phyloP scores from a whole-genome alignment of 1,140 invertebrate species.

The Ostrea denselamellosa region DNA sequence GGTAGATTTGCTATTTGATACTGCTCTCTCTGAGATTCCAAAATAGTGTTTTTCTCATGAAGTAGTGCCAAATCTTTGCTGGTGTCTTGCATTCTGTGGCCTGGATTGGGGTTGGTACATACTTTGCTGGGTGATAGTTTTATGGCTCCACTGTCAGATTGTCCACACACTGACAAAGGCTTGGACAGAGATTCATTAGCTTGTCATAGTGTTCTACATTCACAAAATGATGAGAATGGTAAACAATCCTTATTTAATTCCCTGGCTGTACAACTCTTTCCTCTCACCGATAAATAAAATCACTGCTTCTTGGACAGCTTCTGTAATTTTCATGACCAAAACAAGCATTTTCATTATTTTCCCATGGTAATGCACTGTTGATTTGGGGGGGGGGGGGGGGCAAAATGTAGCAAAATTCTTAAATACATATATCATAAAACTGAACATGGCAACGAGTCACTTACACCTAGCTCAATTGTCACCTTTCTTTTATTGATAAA shows the following conservation, averaged over 20 bases:
- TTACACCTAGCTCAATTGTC: too few relatives aligned
- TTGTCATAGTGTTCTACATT: background rate
- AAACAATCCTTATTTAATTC: background rate
- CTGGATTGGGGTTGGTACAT: background rate
- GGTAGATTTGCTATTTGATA: background rate
- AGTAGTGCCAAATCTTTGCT: background rate
- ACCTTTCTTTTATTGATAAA: too few relatives aligned
- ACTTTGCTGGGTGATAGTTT: background rate
- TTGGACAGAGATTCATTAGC: background rate
- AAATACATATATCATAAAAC: too few relatives aligned
- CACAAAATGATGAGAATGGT: background rate
- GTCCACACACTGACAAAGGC: background rate
- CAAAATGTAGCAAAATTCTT: background rate
- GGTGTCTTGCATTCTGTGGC: background rate
- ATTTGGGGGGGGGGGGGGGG: background rate
- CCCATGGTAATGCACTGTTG: background rate
- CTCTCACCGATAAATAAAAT: background rate
- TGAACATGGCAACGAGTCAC: too few relatives aligned
- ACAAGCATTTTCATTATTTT: background rate
- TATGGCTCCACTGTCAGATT: background rate
- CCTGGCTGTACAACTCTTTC: background rate
- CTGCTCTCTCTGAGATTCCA: background rate
- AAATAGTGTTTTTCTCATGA: slow-evolving; percentile 15
- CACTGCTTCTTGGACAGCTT: background rate
- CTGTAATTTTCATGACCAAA: background rate